phyloP scores from a whole-genome alignment of 1,140 invertebrate species.

The Bombyx mori region DNA sequence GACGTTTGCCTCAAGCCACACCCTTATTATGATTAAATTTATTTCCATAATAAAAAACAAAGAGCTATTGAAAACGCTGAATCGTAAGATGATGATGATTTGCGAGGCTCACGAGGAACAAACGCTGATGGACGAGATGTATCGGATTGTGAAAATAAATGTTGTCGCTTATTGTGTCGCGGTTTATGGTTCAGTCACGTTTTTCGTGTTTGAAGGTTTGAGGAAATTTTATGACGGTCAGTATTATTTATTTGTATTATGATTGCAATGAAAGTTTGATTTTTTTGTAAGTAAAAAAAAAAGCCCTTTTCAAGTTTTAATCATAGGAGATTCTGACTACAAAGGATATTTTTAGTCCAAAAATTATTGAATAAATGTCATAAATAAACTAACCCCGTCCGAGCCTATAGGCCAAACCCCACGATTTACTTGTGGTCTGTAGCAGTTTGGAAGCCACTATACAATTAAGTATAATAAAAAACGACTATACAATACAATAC shows the following conservation, averaged over 20 bases:
- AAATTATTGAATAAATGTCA: no score
- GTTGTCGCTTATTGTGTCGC: conserved; percentile 34
- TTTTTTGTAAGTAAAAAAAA: no score
- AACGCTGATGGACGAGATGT: conserved; percentile 36
- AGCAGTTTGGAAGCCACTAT: no score
- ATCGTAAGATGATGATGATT: conserved; percentile 35
- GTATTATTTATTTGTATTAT: conserved; percentile 2
- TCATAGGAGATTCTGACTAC: no score
- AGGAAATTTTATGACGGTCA: conserved; percentile 38
- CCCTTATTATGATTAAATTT: conserved; percentile 51
- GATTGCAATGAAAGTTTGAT: no score
- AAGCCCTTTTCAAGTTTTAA: no score
- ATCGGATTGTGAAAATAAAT: conserved; percentile 51
- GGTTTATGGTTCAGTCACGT: conserved; percentile 37
- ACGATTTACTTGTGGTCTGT: no score
- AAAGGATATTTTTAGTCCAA: no score
- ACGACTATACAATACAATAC: no score
- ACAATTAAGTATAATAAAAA: no score
- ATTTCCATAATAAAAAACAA: conserved; percentile 43
- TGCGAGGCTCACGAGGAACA: conserved; percentile 38
- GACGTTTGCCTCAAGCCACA: conserved; percentile 48
- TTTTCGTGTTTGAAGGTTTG: conserved; percentile 45
- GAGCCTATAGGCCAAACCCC: no score
- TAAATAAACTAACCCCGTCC: no score
- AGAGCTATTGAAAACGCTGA: conserved; percentile 32